Evolutionary conservation across 2,113 vertebrate genomes (phyloP), one percentile per base, ranked within the genome.

Genomic region (Pachypanchax playfairii): DNA sequence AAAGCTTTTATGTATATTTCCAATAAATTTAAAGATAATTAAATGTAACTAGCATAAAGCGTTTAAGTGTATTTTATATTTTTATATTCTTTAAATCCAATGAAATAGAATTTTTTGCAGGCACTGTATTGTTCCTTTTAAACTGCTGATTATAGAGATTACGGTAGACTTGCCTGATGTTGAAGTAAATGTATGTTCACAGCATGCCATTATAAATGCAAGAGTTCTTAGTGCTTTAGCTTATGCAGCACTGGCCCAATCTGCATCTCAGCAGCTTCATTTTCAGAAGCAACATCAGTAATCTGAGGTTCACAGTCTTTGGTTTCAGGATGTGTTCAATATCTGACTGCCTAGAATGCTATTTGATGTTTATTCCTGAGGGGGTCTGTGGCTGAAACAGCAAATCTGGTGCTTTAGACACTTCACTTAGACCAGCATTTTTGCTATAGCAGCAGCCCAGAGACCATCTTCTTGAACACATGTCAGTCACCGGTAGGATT

Each of bases 121-220:
- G 24, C 29, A 28, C 8, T n/a, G n/a, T 24, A 41, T 53, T 47
- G 41, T 61, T 39, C 14, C n/a, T 29, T 29, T 4, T 24, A 31
- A 84, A 63, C 38, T 71, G 75, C 83, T 83, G 72, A 75, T 70
- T 65, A 20, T 24, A 55, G 28, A 52, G 36, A 60, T 70, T 33
- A 67, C 33, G 51, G 53, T 52, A 59, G 36, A 66, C 26, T 41
- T 59, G 24, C 39, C 75, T 65, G 57, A 51, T 49, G 55, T 49
- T 74, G 28, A 48, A 74, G 58, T 57, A 11, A 43, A 53, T 41
- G 29, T 56, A 38, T 58, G 62, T 71, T 65, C 64, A 75, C 55
- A 72, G 75, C 54, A 42, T 7, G 20, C n/a, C 77, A 84, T 87
- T 78, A 87, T 75, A 86, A 79, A 87, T 88, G 78, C 80, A 86